Percentiles rank a stretch among this genome's conserved stretches.
phyloP scores from a whole-genome alignment of 2,888 invertebrate genomes.

The Cloeon dipterum region DNA sequence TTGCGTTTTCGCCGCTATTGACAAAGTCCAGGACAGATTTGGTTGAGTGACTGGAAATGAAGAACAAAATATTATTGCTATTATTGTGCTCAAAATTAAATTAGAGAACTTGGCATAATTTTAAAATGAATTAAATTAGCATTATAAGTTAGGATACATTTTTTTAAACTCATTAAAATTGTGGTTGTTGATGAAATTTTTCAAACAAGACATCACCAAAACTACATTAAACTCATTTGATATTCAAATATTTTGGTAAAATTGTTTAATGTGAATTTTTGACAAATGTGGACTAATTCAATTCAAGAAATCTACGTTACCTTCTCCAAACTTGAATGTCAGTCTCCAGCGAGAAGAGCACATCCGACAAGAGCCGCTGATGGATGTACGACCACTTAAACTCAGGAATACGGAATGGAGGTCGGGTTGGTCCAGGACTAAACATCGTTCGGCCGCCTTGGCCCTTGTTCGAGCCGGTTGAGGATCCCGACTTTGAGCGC shows the following conservation, averaged over 20 bases:
- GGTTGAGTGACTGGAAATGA: slow-evolving; percentile 59
- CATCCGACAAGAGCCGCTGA: slow-evolving; percentile 84
- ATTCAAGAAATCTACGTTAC: too few species aligned
- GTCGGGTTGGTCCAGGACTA: slow-evolving; percentile 77
- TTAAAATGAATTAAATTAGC: background rate
- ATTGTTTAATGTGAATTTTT: too few species aligned
- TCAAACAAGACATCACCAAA: too few species aligned
- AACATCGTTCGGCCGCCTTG: slow-evolving; percentile 55
- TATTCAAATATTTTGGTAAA: too few species aligned
- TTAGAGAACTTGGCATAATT: background rate
- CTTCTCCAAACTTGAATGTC: slow-evolving; percentile 81
- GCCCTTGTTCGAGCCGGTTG: slow-evolving; percentile 19
- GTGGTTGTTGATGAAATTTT: too few species aligned
- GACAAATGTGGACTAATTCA: too few species aligned
- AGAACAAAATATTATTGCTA: slow-evolving; percentile 25
- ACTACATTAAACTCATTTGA: too few species aligned
- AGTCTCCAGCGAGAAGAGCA: slow-evolving; percentile 88
- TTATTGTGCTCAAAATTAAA: background rate
- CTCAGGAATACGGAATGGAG: slow-evolving; percentile 96
- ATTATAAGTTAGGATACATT: background rate
- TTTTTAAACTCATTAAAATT: background rate
- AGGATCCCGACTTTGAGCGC: slow-evolving; percentile 25
- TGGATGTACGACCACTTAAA: slow-evolving; percentile 99
- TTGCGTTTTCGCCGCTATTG: slow-evolving; percentile 93
- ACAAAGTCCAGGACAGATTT: slow-evolving; percentile 96